A percentile compares a stretch with the other conserved stretches of the same genome.
These are phyloP conservation scores for Regulus satrapa DNA, from an alignment of 2,113 vertebrate species.

Conservation along the genomic window DNA sequence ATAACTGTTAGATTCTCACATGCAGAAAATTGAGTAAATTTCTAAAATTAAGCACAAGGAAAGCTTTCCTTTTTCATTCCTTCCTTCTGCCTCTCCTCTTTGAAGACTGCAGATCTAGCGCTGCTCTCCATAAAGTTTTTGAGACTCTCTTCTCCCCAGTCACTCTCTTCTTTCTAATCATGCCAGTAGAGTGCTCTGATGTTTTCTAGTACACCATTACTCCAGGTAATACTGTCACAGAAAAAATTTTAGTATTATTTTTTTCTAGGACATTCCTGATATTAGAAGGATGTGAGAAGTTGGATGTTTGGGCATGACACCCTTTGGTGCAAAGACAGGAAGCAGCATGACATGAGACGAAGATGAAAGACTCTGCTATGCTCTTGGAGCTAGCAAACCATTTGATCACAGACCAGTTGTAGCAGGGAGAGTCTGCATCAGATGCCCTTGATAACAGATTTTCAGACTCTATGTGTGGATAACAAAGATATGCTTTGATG, in stretches of 20 bases:
- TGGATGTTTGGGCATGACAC: neutral
- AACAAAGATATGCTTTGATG: neutral
- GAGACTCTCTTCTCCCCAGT: neutral
- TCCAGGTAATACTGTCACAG: neutral
- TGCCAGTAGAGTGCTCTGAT: neutral
- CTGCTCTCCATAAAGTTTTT: neutral
- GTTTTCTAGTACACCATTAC: neutral
- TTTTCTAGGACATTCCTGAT: neutral
- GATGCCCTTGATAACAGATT: neutral
- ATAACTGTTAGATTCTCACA: neutral
- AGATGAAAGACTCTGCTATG: neutral
- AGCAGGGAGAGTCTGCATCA: neutral
- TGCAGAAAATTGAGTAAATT: neutral
- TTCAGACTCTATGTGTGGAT: neutral
- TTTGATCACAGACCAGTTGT: neutral
- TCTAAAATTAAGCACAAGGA: neutral
- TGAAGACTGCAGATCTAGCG: neutral
- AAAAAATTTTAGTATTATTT: neutral
- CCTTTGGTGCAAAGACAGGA: neutral
- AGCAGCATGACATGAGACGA: neutral
- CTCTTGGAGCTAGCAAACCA: neutral
- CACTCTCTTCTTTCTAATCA: neutral
- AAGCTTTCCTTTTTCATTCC: neutral
- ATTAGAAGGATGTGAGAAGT: neutral
- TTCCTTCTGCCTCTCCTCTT: neutral